These are phyloP conservation scores for Lomographa bimaculata DNA, from an alignment of 2,888 invertebrate genomes.

Conservation along the genomic window DNA sequence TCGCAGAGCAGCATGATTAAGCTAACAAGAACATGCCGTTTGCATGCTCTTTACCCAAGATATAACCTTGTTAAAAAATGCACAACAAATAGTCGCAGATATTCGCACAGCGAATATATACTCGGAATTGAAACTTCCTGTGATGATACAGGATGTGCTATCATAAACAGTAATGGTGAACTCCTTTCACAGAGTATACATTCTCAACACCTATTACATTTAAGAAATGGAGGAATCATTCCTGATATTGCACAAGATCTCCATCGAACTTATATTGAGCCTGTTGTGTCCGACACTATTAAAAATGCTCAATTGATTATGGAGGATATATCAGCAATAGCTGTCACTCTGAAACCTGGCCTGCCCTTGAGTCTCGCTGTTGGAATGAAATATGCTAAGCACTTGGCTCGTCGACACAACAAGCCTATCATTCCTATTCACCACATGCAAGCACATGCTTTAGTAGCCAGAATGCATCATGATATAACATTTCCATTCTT, in stretches of 20 bases:
- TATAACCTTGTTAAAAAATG: constrained; percentile 3
- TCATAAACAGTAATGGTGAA: constrained; percentile 89
- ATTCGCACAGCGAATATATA: constrained; percentile 54
- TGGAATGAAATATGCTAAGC: constrained; percentile 93
- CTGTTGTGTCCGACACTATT: constrained; percentile 88
- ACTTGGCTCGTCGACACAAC: constrained; percentile 85
- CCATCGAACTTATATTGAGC: constrained; percentile 90
- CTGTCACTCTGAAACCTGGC: constrained; percentile 95
- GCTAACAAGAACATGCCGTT: constrained; percentile 1
- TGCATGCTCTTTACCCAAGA: background rate
- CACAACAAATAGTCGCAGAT: background rate
- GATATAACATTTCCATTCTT: constrained; percentile 93
- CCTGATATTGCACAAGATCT: constrained; percentile 94
- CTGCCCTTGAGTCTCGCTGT: constrained; percentile 90
- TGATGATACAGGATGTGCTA: constrained; percentile 97
- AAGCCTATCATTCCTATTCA: constrained; percentile 98
- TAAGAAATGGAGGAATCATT: constrained; percentile 93
- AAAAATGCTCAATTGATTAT: constrained; percentile 83
- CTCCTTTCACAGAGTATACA: constrained; percentile 91
- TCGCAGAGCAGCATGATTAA: constrained; percentile 17
- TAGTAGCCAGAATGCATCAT: constrained; percentile 91
- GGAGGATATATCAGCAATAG: constrained; percentile 92
- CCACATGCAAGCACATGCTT: constrained; percentile 99
- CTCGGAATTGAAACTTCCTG: constrained; percentile 99
- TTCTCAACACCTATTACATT: constrained; percentile 91